Base-by-base conservation (phyloP, 2,888 invertebrate genomes). In the Lasioglossum villosulum region DNA sequence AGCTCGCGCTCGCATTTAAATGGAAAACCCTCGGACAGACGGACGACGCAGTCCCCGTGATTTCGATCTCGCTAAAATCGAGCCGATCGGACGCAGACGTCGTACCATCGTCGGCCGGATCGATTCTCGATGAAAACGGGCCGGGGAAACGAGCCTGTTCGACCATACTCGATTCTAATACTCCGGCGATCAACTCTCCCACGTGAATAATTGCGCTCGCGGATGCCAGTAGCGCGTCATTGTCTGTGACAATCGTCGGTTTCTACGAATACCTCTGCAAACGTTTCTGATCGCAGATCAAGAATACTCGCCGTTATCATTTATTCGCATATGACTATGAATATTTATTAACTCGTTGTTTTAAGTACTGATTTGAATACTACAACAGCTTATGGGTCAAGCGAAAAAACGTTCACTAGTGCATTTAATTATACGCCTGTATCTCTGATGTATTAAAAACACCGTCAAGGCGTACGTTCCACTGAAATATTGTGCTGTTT, bases 1-100 rank as follows among this genome's bases (percentile, higher is more conserved):
- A 79, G 34, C 68, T 73, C 75, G 75, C 6, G 75, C 6, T 70
- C 86, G 86, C 48, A 80, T 79, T 80, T 77, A 86, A 80, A 75
- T 85, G 85, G 86, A 59, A 82, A 82, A 77, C 82, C 68, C 23
- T 12, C 52, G 52, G 19, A 23, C 59, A 12, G 73, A 37, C 8
- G 23, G 73, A 56, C 37, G 37, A 27, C 27, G 52, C 70, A 39
- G 52, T 48, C 37, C 12, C 27, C 66, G 79, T n/a, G 79, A 79
- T 79, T 79, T 74, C 79, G 52, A 83, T 84, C 78, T 39, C 68
- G 8, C 56, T 63, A 70, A 81, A 56, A 84, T 83, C 78, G 30
- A 59, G 45, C 2, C 72, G 70, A 74, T 82, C 75, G 48, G 30
- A 23, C 45, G 45, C 45, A 30, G 45, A 37, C 19, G 39, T 59